Evolutionary conservation across 2,113 vertebrate genomes (phyloP).

Genomic region (Egretta garzetta): DNA sequence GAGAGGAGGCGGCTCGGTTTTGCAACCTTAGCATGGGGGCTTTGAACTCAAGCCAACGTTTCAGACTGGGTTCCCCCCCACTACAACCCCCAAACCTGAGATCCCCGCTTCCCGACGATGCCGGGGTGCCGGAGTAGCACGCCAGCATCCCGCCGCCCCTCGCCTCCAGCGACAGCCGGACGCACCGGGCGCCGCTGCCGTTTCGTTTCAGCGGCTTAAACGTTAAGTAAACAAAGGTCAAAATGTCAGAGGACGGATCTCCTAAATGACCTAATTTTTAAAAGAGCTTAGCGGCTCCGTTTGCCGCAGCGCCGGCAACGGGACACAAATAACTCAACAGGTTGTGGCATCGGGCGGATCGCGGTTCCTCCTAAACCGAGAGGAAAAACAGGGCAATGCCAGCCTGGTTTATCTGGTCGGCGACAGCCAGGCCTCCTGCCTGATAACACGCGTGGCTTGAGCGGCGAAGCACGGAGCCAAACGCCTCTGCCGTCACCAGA

Average conservation of each 20-base stretch:
- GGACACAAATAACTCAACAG: background rate
- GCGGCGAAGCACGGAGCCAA: fast-evolving
- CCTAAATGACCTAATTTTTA: constrained; percentile 71
- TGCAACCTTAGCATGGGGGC: background rate
- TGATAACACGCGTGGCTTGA: fast-evolving
- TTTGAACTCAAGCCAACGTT: background rate
- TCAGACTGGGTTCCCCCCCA: background rate
- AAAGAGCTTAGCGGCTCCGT: constrained; percentile 57
- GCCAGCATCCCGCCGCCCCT: background rate
- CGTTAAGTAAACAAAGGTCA: constrained; percentile 59
- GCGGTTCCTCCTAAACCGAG: background rate
- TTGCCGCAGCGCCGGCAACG: fast-evolving
- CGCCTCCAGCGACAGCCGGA: background rate
- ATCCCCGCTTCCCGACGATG: fast-evolving
- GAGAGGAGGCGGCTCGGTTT: background rate
- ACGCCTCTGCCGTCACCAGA: background rate
- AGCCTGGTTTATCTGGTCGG: background rate
- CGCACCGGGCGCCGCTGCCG: fast-evolving
- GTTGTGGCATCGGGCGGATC: background rate
- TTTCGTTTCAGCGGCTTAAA: constrained; percentile 26
- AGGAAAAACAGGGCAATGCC: background rate
- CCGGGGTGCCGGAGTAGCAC: fast-evolving
- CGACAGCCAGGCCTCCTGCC: background rate
- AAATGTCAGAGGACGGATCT: constrained; percentile 35
- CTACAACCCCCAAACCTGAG: background rate